These are phyloP conservation scores for Megaleporinus macrocephalus DNA, from an alignment of 2,113 vertebrate species.

Conservation along the genomic window DNA sequence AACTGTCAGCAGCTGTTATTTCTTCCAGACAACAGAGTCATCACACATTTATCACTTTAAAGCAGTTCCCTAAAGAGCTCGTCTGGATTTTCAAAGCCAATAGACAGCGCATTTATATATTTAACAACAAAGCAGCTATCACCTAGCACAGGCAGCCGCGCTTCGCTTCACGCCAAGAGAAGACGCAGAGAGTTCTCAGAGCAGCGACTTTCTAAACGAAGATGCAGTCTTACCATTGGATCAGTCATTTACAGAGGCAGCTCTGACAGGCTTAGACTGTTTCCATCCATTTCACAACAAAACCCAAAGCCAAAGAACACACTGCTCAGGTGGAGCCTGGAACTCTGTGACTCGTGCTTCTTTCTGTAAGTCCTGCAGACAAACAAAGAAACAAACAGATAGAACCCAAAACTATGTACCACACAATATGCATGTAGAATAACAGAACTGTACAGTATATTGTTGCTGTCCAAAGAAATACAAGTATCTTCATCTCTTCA, in stretches of 20 bases:
- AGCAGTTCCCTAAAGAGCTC: not conserved
- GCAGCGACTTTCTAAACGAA: not conserved
- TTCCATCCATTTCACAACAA: constrained; percentile 80
- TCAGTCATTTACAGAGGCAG: constrained; percentile 81
- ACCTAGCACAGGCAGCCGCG: not conserved
- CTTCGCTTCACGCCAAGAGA: not conserved
- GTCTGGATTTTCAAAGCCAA: not conserved
- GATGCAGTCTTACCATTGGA: constrained; percentile 82
- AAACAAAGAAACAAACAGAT: not conserved
- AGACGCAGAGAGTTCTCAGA: not conserved
- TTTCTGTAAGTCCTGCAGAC: not conserved
- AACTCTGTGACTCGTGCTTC: not conserved
- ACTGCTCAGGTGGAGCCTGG: not conserved
- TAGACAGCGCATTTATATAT: constrained; percentile 9
- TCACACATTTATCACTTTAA: constrained; percentile 64
- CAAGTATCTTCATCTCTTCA: too few species aligned
- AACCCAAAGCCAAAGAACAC: constrained; percentile 15
- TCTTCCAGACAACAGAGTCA: not conserved
- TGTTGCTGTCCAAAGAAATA: too few species aligned
- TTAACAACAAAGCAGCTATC: not conserved
- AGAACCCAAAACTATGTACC: not conserved
- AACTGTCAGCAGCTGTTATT: not conserved
- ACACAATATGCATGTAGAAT: too few species aligned
- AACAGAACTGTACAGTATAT: too few species aligned
- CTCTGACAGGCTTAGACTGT: constrained; percentile 78